A percentile compares a stretch with the other conserved stretches of the same genome.
Conservation (phyloP, 2,113 vertebrate genomes). For the Papio anubis region DNA sequence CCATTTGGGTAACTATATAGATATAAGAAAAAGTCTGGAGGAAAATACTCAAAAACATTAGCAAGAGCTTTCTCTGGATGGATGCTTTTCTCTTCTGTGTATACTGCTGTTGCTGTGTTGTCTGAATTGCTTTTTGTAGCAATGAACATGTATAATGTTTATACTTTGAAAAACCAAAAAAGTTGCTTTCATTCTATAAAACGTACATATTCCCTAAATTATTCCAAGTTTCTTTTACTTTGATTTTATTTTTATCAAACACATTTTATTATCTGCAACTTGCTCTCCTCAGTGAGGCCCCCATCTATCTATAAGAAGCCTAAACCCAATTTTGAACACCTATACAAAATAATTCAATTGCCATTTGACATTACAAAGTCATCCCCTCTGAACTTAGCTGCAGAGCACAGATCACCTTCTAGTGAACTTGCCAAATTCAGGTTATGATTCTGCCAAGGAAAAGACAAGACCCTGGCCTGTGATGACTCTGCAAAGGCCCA, state of each 20-base stretch:
- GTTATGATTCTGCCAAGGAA: neutral
- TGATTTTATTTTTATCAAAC: neutral
- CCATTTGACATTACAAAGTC: neutral
- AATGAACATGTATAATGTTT: neutral
- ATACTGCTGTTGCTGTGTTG: neutral
- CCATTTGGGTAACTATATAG: neutral
- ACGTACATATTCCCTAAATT: neutral
- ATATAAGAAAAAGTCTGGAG: neutral
- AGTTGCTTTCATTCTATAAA: neutral
- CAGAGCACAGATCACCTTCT: neutral
- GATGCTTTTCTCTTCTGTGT: neutral
- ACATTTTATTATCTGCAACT: neutral
- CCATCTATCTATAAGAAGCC: neutral
- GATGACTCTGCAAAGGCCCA: neutral
- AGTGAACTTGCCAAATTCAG: neutral
- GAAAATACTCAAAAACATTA: neutral
- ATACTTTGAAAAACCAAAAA: constrained; percentile 17
- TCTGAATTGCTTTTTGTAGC: neutral
- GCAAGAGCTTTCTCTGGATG: neutral
- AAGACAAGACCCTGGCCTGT: neutral
- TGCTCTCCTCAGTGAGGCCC: neutral
- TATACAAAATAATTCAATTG: constrained; percentile 12
- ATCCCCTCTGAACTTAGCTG: neutral
- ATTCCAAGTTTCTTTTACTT: constrained; percentile 1
- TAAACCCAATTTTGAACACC: neutral